Evolutionary conservation across 2,888 invertebrate genomes (phyloP).

Genomic region (Polymixis flavicincta): DNA sequence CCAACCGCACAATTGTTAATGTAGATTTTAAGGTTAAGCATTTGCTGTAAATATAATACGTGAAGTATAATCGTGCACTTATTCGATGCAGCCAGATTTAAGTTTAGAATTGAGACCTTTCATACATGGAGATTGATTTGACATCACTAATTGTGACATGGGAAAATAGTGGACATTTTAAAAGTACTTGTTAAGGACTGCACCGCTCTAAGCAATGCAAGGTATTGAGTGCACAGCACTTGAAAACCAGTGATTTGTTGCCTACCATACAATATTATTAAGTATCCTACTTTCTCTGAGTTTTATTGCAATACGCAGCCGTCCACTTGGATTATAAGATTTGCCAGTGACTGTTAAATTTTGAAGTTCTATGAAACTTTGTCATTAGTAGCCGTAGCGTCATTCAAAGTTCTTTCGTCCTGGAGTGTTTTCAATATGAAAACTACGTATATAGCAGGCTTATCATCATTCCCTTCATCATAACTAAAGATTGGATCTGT

Average conservation of each 20-base stretch:
- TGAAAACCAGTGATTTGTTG: constrained; percentile 34
- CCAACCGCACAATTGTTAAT: constrained; percentile 82
- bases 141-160: constrained; percentile 14
- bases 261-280: constrained; percentile 34
- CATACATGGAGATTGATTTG: constrained; percentile 52
- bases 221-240: constrained; percentile 53
- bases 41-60: constrained; percentile 67
- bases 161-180: constrained; percentile 36
- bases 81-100: constrained; percentile 54
- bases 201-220: constrained; percentile 50
- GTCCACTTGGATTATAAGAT: constrained; percentile 63
- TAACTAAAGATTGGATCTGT: constrained; percentile 11
- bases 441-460: constrained; percentile 8
- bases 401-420: constrained; percentile 12
- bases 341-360: constrained; percentile 38
- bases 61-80: constrained; percentile 63
- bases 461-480: constrained; percentile 10
- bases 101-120: constrained; percentile 61
- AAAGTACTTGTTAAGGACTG: constrained; percentile 39
- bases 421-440: constrained; percentile 16
- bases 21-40: constrained; percentile 72
- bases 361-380: constrained; percentile 19
- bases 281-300: constrained; percentile 37
- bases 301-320: constrained; percentile 57
- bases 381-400: constrained; percentile 23